Evolutionary conservation across 2,797 vertebrate genomes (phyloP).

Genomic region (Eulemur coronatus): DNA sequence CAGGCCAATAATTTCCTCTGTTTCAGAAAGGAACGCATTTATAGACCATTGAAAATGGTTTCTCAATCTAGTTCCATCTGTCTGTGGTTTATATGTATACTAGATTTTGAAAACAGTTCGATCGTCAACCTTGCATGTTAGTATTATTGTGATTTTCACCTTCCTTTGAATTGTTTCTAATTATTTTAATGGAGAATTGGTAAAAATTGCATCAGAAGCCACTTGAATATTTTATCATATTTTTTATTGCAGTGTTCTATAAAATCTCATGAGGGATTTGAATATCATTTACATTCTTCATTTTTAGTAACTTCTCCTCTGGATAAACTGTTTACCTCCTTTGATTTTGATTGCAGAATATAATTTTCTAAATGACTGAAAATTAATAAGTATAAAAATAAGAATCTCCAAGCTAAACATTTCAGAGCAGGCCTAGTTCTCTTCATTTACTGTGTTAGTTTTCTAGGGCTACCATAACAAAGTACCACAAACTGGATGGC

Average conservation of each 20-base stretch:
- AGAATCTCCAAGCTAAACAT: not conserved
- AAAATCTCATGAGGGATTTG: not conserved
- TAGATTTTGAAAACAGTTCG: not conserved
- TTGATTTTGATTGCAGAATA: not conserved
- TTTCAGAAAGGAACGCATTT: not conserved
- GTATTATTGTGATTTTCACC: not conserved
- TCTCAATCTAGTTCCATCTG: not conserved
- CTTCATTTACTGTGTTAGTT: not conserved
- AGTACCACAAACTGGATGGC: not conserved
- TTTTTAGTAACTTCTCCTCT: not conserved
- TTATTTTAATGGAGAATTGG: not conserved
- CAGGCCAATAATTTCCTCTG: not conserved
- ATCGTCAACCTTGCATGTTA: not conserved
- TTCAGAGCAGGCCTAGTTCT: not conserved
- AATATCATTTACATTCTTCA: not conserved
- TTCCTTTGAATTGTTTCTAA: not conserved
- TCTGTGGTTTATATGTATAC: not conserved
- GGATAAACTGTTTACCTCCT: not conserved
- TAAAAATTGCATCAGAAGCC: not conserved
- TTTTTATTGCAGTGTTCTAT: not conserved
- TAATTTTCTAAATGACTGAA: slow-evolving; percentile 1
- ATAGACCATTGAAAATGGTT: not conserved
- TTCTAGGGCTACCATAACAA: not conserved
- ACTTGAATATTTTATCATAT: not conserved
- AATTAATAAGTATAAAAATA: not conserved